Percentiles rank a stretch among this genome's conserved stretches.
phyloP scores from a whole-genome alignment of 2,113 vertebrate species.

The Pachypanchax playfairii region DNA sequence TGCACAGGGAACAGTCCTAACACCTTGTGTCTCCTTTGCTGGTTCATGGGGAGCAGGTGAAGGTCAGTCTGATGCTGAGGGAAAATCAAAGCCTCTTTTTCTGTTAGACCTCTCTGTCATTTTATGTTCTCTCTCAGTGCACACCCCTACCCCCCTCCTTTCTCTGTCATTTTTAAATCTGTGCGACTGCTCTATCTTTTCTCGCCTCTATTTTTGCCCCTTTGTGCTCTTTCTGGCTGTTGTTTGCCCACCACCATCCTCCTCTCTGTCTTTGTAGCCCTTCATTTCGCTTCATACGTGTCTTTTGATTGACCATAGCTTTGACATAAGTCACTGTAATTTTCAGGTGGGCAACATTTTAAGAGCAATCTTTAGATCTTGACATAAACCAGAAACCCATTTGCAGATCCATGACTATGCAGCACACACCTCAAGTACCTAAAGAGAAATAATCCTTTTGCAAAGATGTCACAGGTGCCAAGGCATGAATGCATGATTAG shows the following conservation, averaged over 20 bases:
- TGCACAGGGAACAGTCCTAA: conserved; percentile 69
- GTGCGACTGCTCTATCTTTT: conserved; percentile 26
- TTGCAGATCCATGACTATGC: conserved; percentile 41
- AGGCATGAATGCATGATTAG: background rate
- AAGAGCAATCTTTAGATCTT: conserved; percentile 64
- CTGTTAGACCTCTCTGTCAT: conserved; percentile 65
- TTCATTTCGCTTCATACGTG: conserved; percentile 38
- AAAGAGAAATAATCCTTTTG: conserved; percentile 6
- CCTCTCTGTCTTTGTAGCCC: conserved; percentile 28
- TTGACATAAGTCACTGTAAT: conserved; percentile 52
- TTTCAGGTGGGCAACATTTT: conserved; percentile 62
- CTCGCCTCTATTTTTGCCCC: conserved; percentile 7
- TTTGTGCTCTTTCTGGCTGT: conserved; percentile 23
- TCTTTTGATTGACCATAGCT: conserved; percentile 45
- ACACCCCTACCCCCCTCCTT: conserved; percentile 35
- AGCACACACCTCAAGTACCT: conserved; percentile 17
- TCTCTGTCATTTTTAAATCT: conserved; percentile 12
- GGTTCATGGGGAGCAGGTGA: conserved; percentile 74
- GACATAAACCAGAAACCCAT: conserved; percentile 54
- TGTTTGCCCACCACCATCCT: conserved; percentile 35
- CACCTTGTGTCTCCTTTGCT: conserved; percentile 62
- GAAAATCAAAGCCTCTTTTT: conserved; percentile 75
- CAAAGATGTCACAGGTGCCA: background rate
- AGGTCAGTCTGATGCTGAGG: conserved; percentile 75
- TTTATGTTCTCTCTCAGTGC: conserved; percentile 61